phyloP scores from a whole-genome alignment of 2,888 invertebrate species.

The Cheilosia impressa region DNA sequence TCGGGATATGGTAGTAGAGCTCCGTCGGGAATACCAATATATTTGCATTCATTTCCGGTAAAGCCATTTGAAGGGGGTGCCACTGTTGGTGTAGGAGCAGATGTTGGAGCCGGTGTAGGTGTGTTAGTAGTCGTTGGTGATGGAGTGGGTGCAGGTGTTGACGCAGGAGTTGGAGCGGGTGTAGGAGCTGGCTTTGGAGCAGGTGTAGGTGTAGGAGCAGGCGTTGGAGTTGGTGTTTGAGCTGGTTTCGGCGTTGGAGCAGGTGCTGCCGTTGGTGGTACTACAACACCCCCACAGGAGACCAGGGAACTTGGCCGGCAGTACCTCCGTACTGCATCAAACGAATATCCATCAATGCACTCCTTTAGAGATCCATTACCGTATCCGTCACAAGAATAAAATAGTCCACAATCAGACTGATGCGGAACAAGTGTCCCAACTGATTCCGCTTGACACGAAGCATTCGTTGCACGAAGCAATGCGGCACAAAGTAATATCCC shows the following conservation, averaged over 20 bases:
- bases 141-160: slow-evolving; percentile 37
- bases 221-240: not conserved
- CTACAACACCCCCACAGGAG: slow-evolving; percentile 4
- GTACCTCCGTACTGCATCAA: slow-evolving; percentile 18
- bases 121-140: slow-evolving; percentile 17
- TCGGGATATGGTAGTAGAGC: slow-evolving; percentile 34
- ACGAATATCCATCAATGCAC: slow-evolving; percentile 32
- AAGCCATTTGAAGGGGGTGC: not conserved
- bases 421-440: slow-evolving; percentile 15
- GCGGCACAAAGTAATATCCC: not conserved
- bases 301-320: slow-evolving; percentile 26
- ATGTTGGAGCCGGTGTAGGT: slow-evolving; percentile 33
- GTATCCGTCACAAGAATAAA: slow-evolving; percentile 39
- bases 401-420: slow-evolving; percentile 21
- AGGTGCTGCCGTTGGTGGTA: not conserved
- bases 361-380: not conserved
- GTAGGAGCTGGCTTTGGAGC: slow-evolving; percentile 41
- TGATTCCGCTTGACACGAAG: not conserved
- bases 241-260: too few species aligned
- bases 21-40: slow-evolving; percentile 20
- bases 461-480: not conserved
- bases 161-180: slow-evolving; percentile 13
- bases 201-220: slow-evolving; percentile 17
- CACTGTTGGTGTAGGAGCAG: slow-evolving; percentile 17
- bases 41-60: slow-evolving; percentile 32